Conservation (phyloP, 1,140 invertebrate species). For the Venustaconcha ellipsiformis region DNA sequence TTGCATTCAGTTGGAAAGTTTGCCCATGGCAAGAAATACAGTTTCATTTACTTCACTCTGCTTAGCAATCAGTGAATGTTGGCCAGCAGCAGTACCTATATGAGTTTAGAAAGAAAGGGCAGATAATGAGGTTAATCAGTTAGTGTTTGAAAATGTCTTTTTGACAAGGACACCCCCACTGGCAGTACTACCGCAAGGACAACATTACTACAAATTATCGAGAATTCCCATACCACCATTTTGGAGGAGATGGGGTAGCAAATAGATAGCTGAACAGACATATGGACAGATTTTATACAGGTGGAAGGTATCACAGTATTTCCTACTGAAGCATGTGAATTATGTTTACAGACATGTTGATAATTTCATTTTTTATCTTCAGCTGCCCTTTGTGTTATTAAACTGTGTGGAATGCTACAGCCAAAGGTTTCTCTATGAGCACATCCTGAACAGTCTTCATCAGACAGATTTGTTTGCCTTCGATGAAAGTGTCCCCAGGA, state of each 20-base stretch:
- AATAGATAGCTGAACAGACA: too few species aligned
- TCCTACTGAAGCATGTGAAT: too few species aligned
- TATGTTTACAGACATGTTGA: too few species aligned
- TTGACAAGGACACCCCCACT: background rate
- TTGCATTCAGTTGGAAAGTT: too few species aligned
- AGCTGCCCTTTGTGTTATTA: slow-evolving; percentile 76
- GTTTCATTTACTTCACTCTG: too few species aligned
- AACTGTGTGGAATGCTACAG: slow-evolving; percentile 87
- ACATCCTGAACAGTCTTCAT: slow-evolving; percentile 77
- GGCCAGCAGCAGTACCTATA: background rate
- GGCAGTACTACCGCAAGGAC: too few species aligned
- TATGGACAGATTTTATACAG: background rate
- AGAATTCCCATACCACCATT: too few species aligned
- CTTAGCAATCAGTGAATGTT: background rate
- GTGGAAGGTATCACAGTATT: background rate
- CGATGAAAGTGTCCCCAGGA: slow-evolving; percentile 58
- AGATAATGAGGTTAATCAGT: background rate
- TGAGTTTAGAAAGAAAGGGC: background rate
- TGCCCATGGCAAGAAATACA: too few species aligned
- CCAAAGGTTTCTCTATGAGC: slow-evolving; percentile 81
- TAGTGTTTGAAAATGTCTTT: background rate
- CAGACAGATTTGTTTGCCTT: slow-evolving; percentile 11
- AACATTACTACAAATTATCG: too few species aligned
- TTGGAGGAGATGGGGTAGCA: too few species aligned
- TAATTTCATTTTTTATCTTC: slow-evolving; percentile 20